Base-by-base conservation (phyloP, 2,113 vertebrate genomes). In the Rissa tridactyla region DNA sequence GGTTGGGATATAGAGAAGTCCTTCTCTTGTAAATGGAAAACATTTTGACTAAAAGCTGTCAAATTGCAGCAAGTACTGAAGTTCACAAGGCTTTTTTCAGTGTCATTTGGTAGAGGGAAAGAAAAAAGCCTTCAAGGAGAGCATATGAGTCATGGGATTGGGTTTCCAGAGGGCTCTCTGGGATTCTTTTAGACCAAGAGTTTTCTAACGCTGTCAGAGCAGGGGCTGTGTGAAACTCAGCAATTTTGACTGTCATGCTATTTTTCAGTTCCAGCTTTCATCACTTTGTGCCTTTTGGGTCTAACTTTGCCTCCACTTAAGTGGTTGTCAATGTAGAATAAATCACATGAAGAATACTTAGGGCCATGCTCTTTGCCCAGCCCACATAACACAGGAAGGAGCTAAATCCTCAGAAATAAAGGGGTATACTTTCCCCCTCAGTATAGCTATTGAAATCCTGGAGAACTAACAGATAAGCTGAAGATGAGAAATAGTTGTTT, bases 221-320 rank as follows among this genome's bases (percentile, higher is more conserved):
- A 79, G 40, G 29, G 96, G 21, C 78, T 96, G 70, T 92, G 89
- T 96, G 91, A 97, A 97, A 95, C 77, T 94, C 95, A 86, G 91
- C 95, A 94, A 81, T 96, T 97, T 95, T 96, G 89, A 96, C 85
- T 95, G 95, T 94, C 94, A 88, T 95, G 82, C 62, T 89, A 92
- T 97, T 94, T 97, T 95, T 97, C 91, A 95, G 89, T 95, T 96
- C 78, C 91, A 95, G 91, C 93, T 96, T 97, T 96, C 94, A 96
- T 94, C 94, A 93, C 94, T 94, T 96, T 91, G 91, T 94, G 96
- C 94, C 96, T 96, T 95, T 97, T 96, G 96, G 90, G 92, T 96
- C 86, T 91, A 95, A 86, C 96, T 93, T 96, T 94, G 92, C 94
- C 88, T 96, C 72, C 69, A 84, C 80, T 96, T 96, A 96, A 96